Percentiles rank a stretch among this genome's conserved stretches.
These are phyloP conservation scores for Calliphora vicina DNA, from an alignment of 1,140 invertebrate genomes.

Conservation along the genomic window DNA sequence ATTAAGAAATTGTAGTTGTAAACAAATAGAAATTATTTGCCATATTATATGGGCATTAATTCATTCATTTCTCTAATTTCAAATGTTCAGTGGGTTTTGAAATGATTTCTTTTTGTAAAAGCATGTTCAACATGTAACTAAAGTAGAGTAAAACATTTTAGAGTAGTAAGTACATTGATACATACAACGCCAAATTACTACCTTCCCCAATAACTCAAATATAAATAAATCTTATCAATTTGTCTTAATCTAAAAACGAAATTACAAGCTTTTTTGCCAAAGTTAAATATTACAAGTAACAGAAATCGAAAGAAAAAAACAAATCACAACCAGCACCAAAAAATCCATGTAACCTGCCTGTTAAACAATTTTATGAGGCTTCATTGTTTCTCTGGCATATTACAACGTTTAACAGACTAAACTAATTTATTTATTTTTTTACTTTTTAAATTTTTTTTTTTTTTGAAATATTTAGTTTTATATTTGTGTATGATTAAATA, in stretches of 20 bases:
- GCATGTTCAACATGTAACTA: no score
- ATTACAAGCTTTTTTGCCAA: not conserved
- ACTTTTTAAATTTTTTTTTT: not conserved
- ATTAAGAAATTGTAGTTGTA: no score
- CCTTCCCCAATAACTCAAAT: conserved; percentile 2
- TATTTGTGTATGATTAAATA: no score
- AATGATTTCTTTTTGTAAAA: no score
- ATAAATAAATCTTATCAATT: not conserved
- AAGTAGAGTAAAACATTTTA: not conserved
- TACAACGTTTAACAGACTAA: not conserved
- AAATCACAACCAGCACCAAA: not conserved
- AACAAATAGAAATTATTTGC: not conserved
- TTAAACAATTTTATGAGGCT: conserved; percentile 6
- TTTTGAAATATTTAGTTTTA: not conserved
- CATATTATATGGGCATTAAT: no score
- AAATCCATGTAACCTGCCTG: not conserved
- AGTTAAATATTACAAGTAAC: not conserved
- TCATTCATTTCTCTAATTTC: no score
- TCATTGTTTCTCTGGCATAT: not conserved
- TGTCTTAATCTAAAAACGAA: not conserved
- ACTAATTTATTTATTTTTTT: not conserved
- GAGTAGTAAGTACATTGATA: not conserved
- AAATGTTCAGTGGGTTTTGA: no score
- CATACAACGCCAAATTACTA: not conserved
- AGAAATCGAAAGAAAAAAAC: not conserved